Percentiles rank a stretch among this genome's conserved stretches.
phyloP scores from a whole-genome alignment of 2,888 invertebrate genomes.

The Agrochola litura region DNA sequence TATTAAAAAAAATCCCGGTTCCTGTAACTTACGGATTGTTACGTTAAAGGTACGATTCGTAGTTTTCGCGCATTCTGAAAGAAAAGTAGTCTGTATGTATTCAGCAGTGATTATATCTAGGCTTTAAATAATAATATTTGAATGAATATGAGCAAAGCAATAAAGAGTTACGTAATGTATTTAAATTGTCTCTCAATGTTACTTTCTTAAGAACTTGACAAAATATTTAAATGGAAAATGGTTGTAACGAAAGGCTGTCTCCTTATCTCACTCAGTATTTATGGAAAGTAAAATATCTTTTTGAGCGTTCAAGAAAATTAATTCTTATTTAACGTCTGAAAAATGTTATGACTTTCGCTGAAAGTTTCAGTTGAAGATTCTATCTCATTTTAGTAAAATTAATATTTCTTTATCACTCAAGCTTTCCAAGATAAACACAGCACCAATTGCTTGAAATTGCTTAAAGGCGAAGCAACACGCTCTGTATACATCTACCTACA shows the following conservation, averaged over 20 bases:
- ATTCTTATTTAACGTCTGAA: constrained; percentile 39
- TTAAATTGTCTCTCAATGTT: constrained; percentile 33
- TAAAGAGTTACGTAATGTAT: constrained; percentile 28
- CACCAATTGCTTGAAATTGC: constrained; percentile 9
- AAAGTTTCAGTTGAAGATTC: constrained; percentile 28
- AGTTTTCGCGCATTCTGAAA: not conserved
- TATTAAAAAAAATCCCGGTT: not conserved
- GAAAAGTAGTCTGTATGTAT: not conserved
- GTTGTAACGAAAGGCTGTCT: constrained; percentile 35
- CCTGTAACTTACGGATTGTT: not conserved
- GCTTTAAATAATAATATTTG: no score
- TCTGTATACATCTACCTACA: constrained; percentile 38
- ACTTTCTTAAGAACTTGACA: constrained; percentile 38
- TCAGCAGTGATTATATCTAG: not conserved
- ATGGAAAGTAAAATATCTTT: constrained; percentile 46
- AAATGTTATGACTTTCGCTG: constrained; percentile 33
- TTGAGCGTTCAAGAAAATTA: constrained; percentile 35
- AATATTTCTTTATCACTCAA: constrained; percentile 29
- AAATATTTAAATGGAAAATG: constrained; percentile 39
- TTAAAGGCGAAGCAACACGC: constrained; percentile 20
- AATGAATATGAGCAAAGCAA: constrained; percentile 11
- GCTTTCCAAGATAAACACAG: constrained; percentile 15
- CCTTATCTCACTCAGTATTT: constrained; percentile 48
- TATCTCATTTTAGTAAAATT: constrained; percentile 18
- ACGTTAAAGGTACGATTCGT: not conserved